Conservation (phyloP, 2,888 invertebrate genomes). For the Serripes groenlandicus region DNA sequence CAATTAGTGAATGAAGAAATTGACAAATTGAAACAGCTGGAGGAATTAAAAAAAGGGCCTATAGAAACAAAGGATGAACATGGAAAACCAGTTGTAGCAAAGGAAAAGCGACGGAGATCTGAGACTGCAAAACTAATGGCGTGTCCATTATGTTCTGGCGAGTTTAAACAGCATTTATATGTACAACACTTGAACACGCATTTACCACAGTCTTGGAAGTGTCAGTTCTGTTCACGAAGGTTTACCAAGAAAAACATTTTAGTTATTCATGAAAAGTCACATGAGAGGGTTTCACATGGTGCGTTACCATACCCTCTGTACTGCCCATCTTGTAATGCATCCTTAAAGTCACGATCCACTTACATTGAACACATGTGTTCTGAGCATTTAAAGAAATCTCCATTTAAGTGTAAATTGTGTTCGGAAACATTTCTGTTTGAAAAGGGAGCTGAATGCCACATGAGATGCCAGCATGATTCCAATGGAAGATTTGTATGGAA, state of each 20-base stretch:
- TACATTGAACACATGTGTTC: constrained; percentile 48
- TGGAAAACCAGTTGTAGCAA: constrained; percentile 30
- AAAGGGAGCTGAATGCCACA: constrained; percentile 48
- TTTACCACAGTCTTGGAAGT: constrained; percentile 34
- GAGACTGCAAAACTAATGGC: constrained; percentile 44
- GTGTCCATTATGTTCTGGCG: constrained; percentile 50
- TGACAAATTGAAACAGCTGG: constrained; percentile 17
- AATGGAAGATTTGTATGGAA: constrained; percentile 39
- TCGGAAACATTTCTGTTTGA: constrained; percentile 43
- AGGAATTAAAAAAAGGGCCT: not conserved
- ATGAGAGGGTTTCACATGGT: constrained; percentile 43
- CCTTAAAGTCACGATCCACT: constrained; percentile 34
- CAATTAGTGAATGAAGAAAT: constrained; percentile 49
- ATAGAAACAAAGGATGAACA: not conserved
- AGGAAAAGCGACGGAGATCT: constrained; percentile 42
- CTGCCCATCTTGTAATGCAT: constrained; percentile 55
- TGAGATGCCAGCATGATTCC: constrained; percentile 44
- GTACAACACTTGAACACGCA: constrained; percentile 45
- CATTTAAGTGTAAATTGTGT: constrained; percentile 52
- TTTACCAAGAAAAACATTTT: constrained; percentile 49
- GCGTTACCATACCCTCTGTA: constrained; percentile 51
- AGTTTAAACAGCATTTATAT: constrained; percentile 45
- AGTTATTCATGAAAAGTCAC: constrained; percentile 56
- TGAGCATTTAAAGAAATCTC: constrained; percentile 43
- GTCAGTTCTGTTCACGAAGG: constrained; percentile 55